phyloP scores from a whole-genome alignment of 2,113 vertebrate genomes.

The Oreochromis aureus region DNA sequence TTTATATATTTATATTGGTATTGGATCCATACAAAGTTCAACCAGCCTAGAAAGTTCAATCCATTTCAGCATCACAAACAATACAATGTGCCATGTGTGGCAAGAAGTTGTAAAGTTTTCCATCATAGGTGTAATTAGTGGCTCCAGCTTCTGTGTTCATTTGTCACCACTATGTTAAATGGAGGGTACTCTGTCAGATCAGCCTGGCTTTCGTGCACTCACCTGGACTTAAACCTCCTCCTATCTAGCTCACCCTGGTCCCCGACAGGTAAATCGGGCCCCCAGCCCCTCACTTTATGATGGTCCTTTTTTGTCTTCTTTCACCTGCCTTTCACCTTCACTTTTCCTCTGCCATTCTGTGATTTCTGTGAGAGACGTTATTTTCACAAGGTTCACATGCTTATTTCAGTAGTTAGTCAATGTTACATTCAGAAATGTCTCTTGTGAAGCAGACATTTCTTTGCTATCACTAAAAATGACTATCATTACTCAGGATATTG shows the following conservation, averaged over 20 bases:
- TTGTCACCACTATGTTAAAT: background rate
- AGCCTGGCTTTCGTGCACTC: slow-evolving; percentile 16
- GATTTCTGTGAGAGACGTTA: background rate
- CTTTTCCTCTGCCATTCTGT: background rate
- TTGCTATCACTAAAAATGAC: background rate
- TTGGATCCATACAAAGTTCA: background rate
- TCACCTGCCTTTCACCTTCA: slow-evolving; percentile 1
- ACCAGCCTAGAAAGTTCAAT: background rate
- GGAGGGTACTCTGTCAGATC: slow-evolving; percentile 27
- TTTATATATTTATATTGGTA: background rate
- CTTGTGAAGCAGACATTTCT: background rate
- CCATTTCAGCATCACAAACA: background rate
- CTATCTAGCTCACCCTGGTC: background rate
- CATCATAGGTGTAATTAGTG: background rate
- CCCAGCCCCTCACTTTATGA: slow-evolving; percentile 13
- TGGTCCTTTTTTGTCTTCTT: slow-evolving; percentile 56
- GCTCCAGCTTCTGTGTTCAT: background rate
- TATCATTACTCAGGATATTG: background rate
- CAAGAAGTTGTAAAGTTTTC: background rate
- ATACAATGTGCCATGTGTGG: background rate
- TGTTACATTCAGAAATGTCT: background rate
- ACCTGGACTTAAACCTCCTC: slow-evolving; percentile 26
- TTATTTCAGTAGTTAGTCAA: background rate
- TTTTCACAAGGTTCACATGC: background rate
- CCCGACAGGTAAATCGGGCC: slow-evolving; percentile 16